Base-by-base conservation (phyloP, 2,797 vertebrate genomes). In the Scarus forsteni region DNA sequence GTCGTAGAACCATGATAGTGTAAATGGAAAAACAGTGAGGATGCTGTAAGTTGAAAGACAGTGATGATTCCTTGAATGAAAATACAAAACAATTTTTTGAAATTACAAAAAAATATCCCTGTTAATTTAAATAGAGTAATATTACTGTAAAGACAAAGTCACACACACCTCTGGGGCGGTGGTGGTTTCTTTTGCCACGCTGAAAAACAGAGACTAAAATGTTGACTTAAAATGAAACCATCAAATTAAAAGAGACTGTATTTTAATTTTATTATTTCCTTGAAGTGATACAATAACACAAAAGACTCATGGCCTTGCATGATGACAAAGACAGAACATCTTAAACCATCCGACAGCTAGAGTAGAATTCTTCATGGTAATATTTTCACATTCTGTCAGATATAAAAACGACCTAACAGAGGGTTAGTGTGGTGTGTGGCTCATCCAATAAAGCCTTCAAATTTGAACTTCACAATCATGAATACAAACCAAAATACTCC, bases 241-340 rank as follows among this genome's bases (percentile, higher is more conserved):
- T 11, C 6, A 9, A 13, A 55, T 50, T 18, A 34, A 27, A 27
- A 60, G 42, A 43, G 27, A 84, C 79, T 84, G 63, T 70, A 84
- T 81, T 88, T 87, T 19, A 77, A 79, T 91, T 90, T 91, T 84
- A 87, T 89, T 91, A 57, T 80, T 84, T 84, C 59, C 77, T 85
- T 87, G 71, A 88, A 93, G 85, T 90, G 85, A 89, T 88, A 94
- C 93, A 94, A 86, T 91, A 90, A 94, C 70, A 46, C 83, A 90
- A 92, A 89, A 77, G 88, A 84, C 83, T 81, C 64, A 89, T 92
- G 88, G 89, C 83, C 88, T 94, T 12, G 83, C 81, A 88, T 91
- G n/a, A n/a, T n/a, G 89, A 93, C 83, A 92, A 76, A 61, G 71
- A 91, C 66, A 68, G 69, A 82, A 82, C 76, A 75, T 46, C 60